A percentile compares a stretch with the other conserved stretches of the same genome.
These are phyloP conservation scores for Callimorpha dominula DNA, from an alignment of 2,888 invertebrate genomes.

Conservation along the genomic window DNA sequence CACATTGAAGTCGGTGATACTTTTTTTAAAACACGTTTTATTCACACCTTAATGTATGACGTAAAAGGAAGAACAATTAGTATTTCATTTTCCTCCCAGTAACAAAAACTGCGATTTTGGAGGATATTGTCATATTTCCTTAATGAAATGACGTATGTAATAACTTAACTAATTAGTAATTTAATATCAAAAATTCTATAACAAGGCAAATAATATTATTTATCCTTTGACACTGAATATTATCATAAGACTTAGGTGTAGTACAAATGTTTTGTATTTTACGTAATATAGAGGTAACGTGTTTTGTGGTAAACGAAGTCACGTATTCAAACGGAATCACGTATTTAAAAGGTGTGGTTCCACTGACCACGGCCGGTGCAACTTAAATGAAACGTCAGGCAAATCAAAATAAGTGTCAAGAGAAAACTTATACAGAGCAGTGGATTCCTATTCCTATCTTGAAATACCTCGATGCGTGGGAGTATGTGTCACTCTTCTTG, in stretches of 20 bases:
- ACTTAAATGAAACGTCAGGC: no score
- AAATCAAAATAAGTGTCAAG: not conserved
- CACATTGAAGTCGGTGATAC: no score
- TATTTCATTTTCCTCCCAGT: not conserved
- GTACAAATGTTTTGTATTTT: not conserved
- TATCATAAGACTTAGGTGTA: not conserved
- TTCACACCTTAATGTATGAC: no score
- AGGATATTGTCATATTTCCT: not conserved
- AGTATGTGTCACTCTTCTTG: constrained; percentile 76
- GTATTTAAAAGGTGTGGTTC: no score
- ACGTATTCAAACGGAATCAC: no score
- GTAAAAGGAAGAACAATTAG: no score
- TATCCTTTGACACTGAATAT: not conserved
- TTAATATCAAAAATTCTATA: not conserved
- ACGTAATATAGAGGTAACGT: not conserved
- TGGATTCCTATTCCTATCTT: no score
- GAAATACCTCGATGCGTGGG: constrained; percentile 79
- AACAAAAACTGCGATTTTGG: not conserved
- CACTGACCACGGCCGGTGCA: no score
- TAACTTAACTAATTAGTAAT: not conserved
- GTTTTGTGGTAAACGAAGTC: no score
- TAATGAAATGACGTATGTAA: not conserved
- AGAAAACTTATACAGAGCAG: not conserved
- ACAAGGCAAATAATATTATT: not conserved
- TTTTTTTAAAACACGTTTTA: no score